Base-by-base conservation (phyloP, 2,113 vertebrate genomes). In the Sinocyclocheilus anophthalmus region DNA sequence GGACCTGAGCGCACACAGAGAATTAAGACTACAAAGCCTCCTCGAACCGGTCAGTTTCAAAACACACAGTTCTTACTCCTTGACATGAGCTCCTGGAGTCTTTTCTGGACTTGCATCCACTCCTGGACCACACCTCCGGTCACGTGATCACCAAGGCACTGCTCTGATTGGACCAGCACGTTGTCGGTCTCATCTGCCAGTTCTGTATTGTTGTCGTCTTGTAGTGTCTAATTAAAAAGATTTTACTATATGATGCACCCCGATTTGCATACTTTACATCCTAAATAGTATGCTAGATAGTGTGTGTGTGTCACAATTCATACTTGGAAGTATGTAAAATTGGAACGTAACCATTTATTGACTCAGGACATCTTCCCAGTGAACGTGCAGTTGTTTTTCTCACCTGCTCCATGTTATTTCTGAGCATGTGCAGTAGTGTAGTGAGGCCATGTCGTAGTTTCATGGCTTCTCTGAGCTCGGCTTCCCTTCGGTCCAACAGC, bases 401-500 rank as follows among this genome's bases (percentile, higher is more conserved):
- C 65, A 94, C 90, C 73, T 88, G 90, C 81, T 93, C 92, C 93
- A 96, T 93, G 88, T 95, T 87, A 0, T 89, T 88, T 84, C 91
- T 78, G 73, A 96, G 91, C 3, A 92, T 90, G 11, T 90, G 88
- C 39, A 96, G 88, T 45, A 95, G 76, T 0, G 91, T 91, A 50
- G 91, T 92, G 86, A 96, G 91, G 83, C 92, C 88, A 84, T 92
- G 90, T 3, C 94, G 93, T 73, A 95, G 92, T 87, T 92, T 93
- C 88, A 91, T 92, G 1, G 93, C 91, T 80, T 94, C 92, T n/a
- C 93, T 88, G 30, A 96, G 93, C 90, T 96, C 93, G 2, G 91
- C 92, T 84, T 96, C 93, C 61, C 94, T 90, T 24, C 92, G 94
- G 79, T 94, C 94, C 86, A 95, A 80, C 89, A 95, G 92, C 76